Conservation (phyloP, 2,888 invertebrate species). For the Congeria kusceri region DNA sequence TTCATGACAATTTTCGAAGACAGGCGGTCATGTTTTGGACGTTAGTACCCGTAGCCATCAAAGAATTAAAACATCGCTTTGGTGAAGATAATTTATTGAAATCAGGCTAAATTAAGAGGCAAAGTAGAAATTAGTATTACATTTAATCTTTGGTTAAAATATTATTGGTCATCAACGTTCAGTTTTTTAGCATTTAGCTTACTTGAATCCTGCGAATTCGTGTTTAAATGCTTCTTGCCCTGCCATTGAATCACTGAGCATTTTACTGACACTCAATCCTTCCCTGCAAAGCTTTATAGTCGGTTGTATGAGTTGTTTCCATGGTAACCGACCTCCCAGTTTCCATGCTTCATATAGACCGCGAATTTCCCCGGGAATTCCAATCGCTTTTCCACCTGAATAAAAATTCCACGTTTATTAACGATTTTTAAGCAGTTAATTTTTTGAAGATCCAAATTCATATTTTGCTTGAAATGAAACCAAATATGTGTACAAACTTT, state of each 20-base stretch:
- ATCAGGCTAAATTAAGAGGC: too few relatives aligned
- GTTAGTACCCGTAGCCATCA: too few relatives aligned
- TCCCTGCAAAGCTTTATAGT: conserved; percentile 91
- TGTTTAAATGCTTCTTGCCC: conserved; percentile 37
- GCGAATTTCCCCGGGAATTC: conserved; percentile 94
- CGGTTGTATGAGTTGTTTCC: conserved; percentile 92
- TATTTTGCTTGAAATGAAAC: too few relatives aligned
- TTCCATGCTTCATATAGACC: conserved; percentile 93
- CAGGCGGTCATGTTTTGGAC: too few relatives aligned
- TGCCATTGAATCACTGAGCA: conserved; percentile 33
- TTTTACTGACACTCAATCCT: conserved; percentile 87
- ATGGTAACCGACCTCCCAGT: conserved; percentile 91
- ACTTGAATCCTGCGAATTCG: conserved; percentile 41
- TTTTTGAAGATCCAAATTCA: background rate
- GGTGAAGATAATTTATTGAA: too few relatives aligned
- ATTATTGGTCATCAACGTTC: too few relatives aligned
- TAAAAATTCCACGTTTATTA: background rate
- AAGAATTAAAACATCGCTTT: too few relatives aligned
- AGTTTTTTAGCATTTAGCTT: background rate
- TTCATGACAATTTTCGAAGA: too few relatives aligned
- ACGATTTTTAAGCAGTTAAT: background rate
- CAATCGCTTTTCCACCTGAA: conserved; percentile 88
- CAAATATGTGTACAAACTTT: too few relatives aligned
- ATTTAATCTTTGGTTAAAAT: too few relatives aligned
- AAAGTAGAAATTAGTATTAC: too few relatives aligned